Conservation (phyloP, 2,797 vertebrate genomes). For the Percopsis omiscomaycus region DNA sequence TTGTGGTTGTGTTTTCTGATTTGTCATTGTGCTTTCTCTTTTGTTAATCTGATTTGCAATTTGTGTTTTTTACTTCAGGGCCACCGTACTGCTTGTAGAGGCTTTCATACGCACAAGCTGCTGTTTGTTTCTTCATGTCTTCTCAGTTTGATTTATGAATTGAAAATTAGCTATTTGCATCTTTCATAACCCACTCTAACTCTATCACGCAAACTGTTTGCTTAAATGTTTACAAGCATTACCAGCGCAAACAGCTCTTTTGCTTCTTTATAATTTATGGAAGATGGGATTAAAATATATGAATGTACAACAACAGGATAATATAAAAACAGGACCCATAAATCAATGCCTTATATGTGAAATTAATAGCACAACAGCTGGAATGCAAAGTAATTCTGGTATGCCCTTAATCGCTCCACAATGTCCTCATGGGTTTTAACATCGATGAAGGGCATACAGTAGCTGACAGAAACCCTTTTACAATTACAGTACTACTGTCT, state of each 20-base stretch:
- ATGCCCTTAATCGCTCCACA: not conserved
- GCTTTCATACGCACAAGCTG: no score
- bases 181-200: constrained; percentile 1
- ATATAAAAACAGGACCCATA: not conserved
- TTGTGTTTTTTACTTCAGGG: no score
- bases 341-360: not conserved
- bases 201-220: no score
- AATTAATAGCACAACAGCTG: constrained; percentile 8
- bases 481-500: no score
- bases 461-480: no score
- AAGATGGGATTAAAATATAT: not conserved
- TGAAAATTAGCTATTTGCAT: constrained; percentile 17
- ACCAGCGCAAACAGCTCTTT: not conserved
- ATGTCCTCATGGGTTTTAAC: no score
- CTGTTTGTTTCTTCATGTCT: no score
- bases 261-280: not conserved
- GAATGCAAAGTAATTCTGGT: constrained; percentile 10
- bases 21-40: no score
- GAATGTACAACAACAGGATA: not conserved
- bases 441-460: no score
- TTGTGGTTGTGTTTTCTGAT: no score
- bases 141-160: constrained; percentile 21
- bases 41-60: no score
- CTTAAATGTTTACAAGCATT: not conserved
- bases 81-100: no score